A percentile compares a stretch with the other conserved stretches of the same genome.
Conservation (phyloP, 2,797 vertebrate species). For the Myotis vivesi region DNA sequence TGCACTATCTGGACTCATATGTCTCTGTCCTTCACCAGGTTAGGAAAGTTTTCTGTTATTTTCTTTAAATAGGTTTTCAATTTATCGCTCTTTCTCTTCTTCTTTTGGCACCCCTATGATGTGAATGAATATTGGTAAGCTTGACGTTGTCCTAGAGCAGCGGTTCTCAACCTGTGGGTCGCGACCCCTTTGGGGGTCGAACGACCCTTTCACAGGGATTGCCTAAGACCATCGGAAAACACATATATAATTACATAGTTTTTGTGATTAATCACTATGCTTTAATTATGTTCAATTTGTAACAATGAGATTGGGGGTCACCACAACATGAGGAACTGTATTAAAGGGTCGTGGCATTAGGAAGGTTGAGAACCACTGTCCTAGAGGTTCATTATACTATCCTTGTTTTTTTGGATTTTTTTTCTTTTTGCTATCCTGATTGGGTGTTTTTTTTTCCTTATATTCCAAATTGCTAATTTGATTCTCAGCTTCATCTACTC, state of each 20-base stretch:
- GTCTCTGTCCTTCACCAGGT: not conserved
- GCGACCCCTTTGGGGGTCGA: no score
- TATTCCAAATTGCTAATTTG: not conserved
- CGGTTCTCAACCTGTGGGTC: no score
- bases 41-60: not conserved
- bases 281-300: no score
- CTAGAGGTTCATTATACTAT: not conserved
- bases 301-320: no score
- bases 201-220: no score
- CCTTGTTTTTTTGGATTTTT: not conserved
- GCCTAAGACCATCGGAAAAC: no score
- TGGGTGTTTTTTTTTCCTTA: not conserved
- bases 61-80: not conserved
- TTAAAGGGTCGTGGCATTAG: no score
- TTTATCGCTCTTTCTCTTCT: not conserved
- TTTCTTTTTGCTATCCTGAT: not conserved
- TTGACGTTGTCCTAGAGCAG: not conserved
- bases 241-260: no score
- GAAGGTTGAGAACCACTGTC: not conserved
- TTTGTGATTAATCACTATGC: no score
- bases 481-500: not conserved
- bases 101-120: not conserved
- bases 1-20: not conserved
- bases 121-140: not conserved
- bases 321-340: no score